Evolutionary conservation across 2,797 vertebrate genomes (phyloP), one percentile per base, ranked within the genome.

Genomic region (Brachyalestes nurse): DNA sequence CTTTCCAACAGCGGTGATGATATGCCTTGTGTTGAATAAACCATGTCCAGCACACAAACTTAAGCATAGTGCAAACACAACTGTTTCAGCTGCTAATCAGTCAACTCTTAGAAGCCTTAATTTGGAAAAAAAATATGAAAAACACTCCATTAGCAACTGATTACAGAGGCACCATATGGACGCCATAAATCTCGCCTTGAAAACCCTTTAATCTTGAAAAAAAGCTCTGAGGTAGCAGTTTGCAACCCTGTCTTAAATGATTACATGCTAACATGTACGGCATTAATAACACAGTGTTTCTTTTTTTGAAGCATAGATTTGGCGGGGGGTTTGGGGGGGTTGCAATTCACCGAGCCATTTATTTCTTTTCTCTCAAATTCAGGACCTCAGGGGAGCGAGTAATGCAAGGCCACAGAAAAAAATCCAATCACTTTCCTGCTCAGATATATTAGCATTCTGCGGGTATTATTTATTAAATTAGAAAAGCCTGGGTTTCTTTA

Each of bases 401-500:
- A 76, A 77, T 51, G 28, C 47, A 45, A 17, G 58, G 57, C 61
- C 62, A 19, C 64, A 9, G 66, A 75, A 75, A 81, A 81, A 83
- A 84, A 82, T 82, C 51, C 76, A 82, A 86, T 88, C 72, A 57
- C 69, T 38, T 75, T 69, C 72, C 47, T 65, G 65, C 71, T 81
- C 60, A 64, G 64, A 78, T 71, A 58, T 82, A 81, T 82, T 86
- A 82, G 14, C 60, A 83, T 86, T 79, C 73, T 47, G 72, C 72
- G 58, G 78, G 72, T 81, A 83, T 82, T 82, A 82, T 88, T 86
- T 53, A 85, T 82, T 78, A 81, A 80, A 85, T 85, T 82, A 86
- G 66, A 77, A 60, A 80, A 66, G 14, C 17, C 28, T 81, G n/a
- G 28, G n/a, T 72, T 61, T 81, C 80, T 82, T 65, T 70, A 71